phyloP scores from a whole-genome alignment of 30 jellyfish, hydroid and myxozoan genomes.

The Mastigias papua region DNA sequence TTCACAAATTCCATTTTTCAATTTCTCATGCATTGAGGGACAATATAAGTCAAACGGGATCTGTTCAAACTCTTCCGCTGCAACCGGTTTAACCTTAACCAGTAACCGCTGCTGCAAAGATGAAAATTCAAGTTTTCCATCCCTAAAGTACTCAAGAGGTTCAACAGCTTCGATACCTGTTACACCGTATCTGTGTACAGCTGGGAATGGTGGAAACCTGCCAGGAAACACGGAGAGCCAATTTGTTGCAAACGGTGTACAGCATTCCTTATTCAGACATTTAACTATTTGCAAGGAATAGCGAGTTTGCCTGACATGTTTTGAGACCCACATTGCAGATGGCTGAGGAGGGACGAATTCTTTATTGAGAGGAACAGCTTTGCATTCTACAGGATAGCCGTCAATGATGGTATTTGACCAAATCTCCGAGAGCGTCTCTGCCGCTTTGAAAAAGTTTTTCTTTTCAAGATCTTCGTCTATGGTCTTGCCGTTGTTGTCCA shows the following conservation, averaged over 20 bases:
- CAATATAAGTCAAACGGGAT: neutral
- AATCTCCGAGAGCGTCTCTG: neutral
- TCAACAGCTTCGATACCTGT: too few relatives aligned
- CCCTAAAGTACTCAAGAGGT: too few relatives aligned
- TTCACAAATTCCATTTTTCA: neutral
- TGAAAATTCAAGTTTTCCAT: neutral
- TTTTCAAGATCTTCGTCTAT: neutral
- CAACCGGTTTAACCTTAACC: neutral
- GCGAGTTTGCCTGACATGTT: slow-evolving; percentile 46
- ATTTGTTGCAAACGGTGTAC: slow-evolving; percentile 2
- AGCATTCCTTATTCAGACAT: slow-evolving; percentile 28
- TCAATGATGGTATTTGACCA: neutral
- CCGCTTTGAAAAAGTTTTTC: neutral
- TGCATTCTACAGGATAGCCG: neutral
- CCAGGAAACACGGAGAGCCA: slow-evolving; percentile 29
- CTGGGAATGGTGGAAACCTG: slow-evolving; percentile 25
- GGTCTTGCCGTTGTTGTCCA: neutral
- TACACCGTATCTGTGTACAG: slow-evolving; percentile 17
- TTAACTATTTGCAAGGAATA: slow-evolving; percentile 41
- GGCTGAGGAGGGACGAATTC: neutral
- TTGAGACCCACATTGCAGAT: slow-evolving; percentile 29
- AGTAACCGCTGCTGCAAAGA: neutral
- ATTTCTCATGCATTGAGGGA: neutral
- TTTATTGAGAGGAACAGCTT: neutral
- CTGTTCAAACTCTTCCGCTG: neutral